Evolutionary conservation across 2,797 vertebrate genomes (phyloP).

Genomic region (Falco biarmicus): DNA sequence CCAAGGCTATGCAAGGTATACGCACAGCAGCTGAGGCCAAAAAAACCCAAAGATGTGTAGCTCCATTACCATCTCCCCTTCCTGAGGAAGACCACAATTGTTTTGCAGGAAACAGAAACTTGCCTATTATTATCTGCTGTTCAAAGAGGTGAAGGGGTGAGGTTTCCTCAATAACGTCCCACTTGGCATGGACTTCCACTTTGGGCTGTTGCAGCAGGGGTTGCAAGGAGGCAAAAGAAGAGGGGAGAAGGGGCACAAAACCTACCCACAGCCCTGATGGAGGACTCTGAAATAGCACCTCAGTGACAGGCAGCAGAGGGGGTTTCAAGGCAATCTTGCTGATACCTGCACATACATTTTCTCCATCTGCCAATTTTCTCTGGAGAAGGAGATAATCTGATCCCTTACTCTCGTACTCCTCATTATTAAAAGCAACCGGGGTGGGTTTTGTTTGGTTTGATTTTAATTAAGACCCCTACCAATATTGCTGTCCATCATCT

Average conservation of each 20-base stretch:
- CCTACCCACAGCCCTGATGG: background rate
- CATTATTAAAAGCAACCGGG: background rate
- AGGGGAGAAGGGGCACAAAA: background rate
- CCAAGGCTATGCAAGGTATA: background rate
- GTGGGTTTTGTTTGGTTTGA: conserved; percentile 13
- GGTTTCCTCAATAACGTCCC: background rate
- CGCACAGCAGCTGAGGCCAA: background rate
- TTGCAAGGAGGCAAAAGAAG: background rate
- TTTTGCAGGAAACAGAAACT: background rate
- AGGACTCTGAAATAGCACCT: background rate
- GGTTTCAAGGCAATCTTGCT: conserved; percentile 18
- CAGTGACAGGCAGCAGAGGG: background rate
- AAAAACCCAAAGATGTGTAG: background rate
- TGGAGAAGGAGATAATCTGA: conserved; percentile 20
- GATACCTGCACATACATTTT: conserved; percentile 29
- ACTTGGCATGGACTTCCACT: background rate
- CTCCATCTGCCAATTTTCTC: conserved; percentile 44
- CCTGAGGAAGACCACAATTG: background rate
- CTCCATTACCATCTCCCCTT: background rate
- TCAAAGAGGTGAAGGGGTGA: background rate
- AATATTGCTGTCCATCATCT: conserved; percentile 25
- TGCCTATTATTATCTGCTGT: background rate
- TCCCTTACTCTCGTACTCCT: background rate
- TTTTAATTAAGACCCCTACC: conserved; percentile 59
- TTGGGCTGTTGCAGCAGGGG: background rate